A percentile compares a stretch with the other conserved stretches of the same genome.
phyloP scores from a whole-genome alignment of 2,113 vertebrate species.

The Pithys albifrons region DNA sequence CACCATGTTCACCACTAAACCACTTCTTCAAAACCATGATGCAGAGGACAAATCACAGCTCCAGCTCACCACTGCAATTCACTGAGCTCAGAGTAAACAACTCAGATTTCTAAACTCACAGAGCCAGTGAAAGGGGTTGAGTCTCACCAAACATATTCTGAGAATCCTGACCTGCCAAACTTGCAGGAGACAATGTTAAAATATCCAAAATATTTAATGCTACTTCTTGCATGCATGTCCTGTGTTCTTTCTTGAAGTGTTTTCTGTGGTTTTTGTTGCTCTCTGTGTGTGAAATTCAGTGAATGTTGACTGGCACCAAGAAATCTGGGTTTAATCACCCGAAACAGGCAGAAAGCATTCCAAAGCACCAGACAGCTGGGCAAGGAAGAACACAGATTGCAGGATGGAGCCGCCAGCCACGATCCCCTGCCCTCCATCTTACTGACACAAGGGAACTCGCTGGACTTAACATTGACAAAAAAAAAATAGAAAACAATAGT shows the following conservation, averaged over 20 bases:
- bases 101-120: not conserved
- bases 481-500: not conserved
- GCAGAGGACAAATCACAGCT: not conserved
- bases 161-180: not conserved
- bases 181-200: not conserved
- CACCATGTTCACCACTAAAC: not conserved
- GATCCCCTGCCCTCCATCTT: not conserved
- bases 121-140: not conserved
- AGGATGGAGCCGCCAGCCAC: not conserved
- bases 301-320: not conserved
- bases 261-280: not conserved
- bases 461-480: not conserved
- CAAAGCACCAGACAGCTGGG: not conserved
- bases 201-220: not conserved
- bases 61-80: not conserved
- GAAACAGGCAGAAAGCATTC: not conserved
- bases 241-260: not conserved
- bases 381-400: constrained; percentile 6
- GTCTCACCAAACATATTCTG: not conserved
- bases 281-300: not conserved
- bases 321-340: not conserved
- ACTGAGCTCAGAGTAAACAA: not conserved
- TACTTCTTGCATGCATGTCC: fast-evolving
- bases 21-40: not conserved
- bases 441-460: not conserved